Conservation (phyloP, 2,797 vertebrate species). For the Peromyscus nudipes region DNA sequence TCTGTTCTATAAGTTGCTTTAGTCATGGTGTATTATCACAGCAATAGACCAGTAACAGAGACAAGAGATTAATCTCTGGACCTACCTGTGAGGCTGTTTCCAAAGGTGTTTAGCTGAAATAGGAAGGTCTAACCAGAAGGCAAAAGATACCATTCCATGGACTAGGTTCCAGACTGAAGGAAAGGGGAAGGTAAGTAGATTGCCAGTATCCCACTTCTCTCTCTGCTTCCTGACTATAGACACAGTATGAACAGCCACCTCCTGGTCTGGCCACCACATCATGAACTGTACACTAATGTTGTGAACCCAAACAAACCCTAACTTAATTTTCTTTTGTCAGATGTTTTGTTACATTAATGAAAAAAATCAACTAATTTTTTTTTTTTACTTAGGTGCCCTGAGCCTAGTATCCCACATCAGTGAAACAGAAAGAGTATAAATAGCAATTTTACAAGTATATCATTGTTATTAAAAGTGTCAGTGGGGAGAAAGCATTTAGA, state of each 20-base stretch:
- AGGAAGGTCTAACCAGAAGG: background rate
- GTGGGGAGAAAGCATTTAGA: background rate
- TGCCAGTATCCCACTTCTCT: background rate
- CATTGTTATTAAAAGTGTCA: slow-evolving; percentile 20
- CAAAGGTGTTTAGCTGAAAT: background rate
- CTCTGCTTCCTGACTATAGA: background rate
- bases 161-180: background rate
- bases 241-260: too few species aligned
- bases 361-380: background rate
- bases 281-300: background rate
- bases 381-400: background rate
- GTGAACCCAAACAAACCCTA: background rate
- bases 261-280: background rate
- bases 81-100: background rate
- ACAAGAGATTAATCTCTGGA: background rate
- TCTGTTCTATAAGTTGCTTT: background rate
- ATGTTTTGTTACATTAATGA: background rate
- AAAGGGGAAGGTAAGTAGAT: background rate
- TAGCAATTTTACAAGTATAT: background rate
- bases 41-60: background rate
- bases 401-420: background rate
- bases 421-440: background rate
- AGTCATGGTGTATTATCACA: background rate
- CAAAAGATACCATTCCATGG: background rate
- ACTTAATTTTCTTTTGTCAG: background rate